Percentiles rank a stretch among this genome's conserved stretches.
phyloP scores from a whole-genome alignment of 2,888 invertebrate genomes.

The Eupithecia abbreviata region DNA sequence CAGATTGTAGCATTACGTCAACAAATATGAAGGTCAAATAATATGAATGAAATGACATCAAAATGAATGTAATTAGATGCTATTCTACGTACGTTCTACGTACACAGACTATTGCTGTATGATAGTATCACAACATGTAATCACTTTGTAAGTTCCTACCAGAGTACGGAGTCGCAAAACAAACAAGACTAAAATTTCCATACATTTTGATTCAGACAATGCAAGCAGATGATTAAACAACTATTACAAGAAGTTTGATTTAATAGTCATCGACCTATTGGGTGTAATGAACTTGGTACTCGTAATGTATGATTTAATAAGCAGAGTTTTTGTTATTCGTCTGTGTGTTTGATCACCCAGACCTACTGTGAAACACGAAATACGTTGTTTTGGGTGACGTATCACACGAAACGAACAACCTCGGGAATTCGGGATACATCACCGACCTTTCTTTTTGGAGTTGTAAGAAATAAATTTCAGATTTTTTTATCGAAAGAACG shows the following conservation, averaged over 20 bases:
- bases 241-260: neutral
- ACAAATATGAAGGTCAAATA: conserved; percentile 9
- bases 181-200: neutral
- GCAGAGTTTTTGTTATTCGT: neutral
- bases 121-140: conserved; percentile 43
- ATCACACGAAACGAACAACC: too few relatives aligned
- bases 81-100: neutral
- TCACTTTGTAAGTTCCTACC: conserved; percentile 12
- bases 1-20: neutral
- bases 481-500: too few relatives aligned
- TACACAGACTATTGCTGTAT: conserved; percentile 23
- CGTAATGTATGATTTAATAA: neutral
- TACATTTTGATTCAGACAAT: neutral
- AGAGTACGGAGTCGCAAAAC: neutral
- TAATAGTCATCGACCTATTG: neutral
- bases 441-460: too few relatives aligned
- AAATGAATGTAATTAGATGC: conserved; percentile 8
- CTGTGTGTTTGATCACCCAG: neutral
- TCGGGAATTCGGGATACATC: too few relatives aligned
- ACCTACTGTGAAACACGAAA: too few relatives aligned
- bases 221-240: neutral
- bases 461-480: too few relatives aligned
- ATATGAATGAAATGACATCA: conserved; percentile 10
- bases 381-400: too few relatives aligned
- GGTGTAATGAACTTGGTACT: neutral